These are phyloP conservation scores for Cryptocheilus praepositus DNA, from an alignment of 2,888 invertebrate species.

Conservation along the genomic window DNA sequence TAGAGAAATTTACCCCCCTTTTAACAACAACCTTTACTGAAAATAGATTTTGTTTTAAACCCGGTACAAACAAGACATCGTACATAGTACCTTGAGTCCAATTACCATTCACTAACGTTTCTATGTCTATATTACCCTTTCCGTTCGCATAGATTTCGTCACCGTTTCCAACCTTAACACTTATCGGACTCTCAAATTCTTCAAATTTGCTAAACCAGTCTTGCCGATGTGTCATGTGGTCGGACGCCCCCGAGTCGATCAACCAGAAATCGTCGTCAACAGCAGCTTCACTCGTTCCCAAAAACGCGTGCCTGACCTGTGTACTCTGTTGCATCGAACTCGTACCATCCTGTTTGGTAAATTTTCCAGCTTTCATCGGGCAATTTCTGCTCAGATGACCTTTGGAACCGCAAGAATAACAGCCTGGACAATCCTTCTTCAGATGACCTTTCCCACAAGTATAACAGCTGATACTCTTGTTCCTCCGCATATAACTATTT, in stretches of 20 bases:
- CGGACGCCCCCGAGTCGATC: conserved; percentile 14
- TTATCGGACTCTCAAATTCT: too few species aligned
- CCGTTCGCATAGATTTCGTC: conserved; percentile 23
- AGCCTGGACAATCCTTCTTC: too few species aligned
- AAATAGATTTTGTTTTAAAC: conserved; percentile 31
- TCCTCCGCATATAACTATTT: neutral
- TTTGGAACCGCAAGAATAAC: too few species aligned
- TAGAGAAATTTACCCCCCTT: conserved; percentile 20
- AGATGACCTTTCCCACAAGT: too few species aligned
- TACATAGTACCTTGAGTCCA: conserved; percentile 5
- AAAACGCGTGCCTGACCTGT: too few species aligned
- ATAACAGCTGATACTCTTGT: too few species aligned
- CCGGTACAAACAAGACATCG: conserved; percentile 29
- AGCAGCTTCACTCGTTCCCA: too few species aligned
- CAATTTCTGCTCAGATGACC: too few species aligned
- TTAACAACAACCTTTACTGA: conserved; percentile 22
- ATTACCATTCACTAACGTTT: conserved; percentile 22
- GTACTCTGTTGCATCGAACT: too few species aligned
- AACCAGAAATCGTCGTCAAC: conserved; percentile 13
- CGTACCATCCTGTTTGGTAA: too few species aligned
- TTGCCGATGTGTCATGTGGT: conserved; percentile 40
- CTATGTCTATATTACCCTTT: conserved; percentile 25
- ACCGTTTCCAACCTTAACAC: neutral
- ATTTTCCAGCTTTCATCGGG: too few species aligned
- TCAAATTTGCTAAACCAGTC: too few species aligned